Percentiles rank a stretch among this genome's conserved stretches.
Evolutionary conservation across 2,113 vertebrate genomes (phyloP).

Genomic region (Mesoclemmys tuberculata): DNA sequence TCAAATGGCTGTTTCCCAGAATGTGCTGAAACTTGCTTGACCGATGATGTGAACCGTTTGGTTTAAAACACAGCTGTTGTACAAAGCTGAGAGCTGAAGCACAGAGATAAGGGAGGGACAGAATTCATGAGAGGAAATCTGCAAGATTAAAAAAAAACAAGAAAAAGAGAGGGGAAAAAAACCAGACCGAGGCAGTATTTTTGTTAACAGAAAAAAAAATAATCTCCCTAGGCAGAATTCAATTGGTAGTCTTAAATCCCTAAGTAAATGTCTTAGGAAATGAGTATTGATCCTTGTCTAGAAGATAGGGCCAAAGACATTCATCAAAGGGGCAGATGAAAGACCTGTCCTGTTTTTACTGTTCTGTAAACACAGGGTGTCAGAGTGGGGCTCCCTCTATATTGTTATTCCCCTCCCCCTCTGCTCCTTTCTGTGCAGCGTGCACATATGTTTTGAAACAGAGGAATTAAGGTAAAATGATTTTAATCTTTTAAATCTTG

Average conservation of each 20-base stretch:
- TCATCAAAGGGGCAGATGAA: constrained; percentile 59
- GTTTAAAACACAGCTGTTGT: constrained; percentile 14
- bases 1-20: constrained; percentile 4
- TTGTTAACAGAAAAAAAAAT: not conserved
- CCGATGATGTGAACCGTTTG: not conserved
- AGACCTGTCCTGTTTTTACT: constrained; percentile 40
- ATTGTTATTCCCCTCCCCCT: not conserved
- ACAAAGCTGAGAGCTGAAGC: constrained; percentile 6
- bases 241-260: constrained; percentile 50
- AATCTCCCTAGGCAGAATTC: not conserved
- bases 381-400: not conserved
- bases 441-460: constrained; percentile 16
- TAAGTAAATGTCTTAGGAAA: constrained; percentile 69
- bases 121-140: not conserved
- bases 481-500: constrained; percentile 18
- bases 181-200: not conserved
- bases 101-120: not conserved
- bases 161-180: not conserved
- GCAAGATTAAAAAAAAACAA: not conserved
- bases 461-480: constrained; percentile 18
- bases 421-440: not conserved
- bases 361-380: constrained; percentile 33
- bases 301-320: constrained; percentile 44
- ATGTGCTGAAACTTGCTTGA: not conserved
- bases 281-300: constrained; percentile 64